Evolutionary conservation across 2,113 vertebrate species (phyloP).

Genomic region (Silurus asotus): DNA sequence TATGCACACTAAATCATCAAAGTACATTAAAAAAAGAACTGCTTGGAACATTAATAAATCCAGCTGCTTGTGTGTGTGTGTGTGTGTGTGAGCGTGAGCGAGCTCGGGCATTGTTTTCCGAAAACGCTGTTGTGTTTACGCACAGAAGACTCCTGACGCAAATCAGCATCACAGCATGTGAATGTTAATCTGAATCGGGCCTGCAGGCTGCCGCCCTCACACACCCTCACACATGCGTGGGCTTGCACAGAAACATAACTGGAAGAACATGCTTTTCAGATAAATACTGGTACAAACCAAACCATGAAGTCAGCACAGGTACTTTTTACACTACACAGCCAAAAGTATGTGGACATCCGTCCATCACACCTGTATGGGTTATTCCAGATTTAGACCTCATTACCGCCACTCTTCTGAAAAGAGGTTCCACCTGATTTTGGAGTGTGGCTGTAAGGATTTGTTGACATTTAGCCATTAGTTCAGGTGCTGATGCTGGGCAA

Average conservation of each 20-base stretch:
- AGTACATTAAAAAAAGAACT: neutral
- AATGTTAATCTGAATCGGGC: slow-evolving; percentile 33
- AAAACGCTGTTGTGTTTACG: slow-evolving; percentile 16
- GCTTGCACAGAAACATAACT: slow-evolving; percentile 26
- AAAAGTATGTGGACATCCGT: neutral
- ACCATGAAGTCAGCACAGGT: neutral
- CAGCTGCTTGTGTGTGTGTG: neutral
- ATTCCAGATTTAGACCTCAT: neutral
- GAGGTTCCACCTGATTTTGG: neutral
- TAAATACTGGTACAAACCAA: neutral
- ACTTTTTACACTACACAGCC: too few relatives aligned
- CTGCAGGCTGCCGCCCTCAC: slow-evolving; percentile 29
- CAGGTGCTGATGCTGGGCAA: neutral
- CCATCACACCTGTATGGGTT: neutral
- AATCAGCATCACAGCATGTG: slow-evolving; percentile 9
- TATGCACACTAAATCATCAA: neutral
- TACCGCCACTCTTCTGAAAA: neutral
- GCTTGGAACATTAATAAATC: neutral
- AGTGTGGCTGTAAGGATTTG: neutral
- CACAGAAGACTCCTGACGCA: slow-evolving; percentile 14
- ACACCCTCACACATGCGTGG: slow-evolving; percentile 38
- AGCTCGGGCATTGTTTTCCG: neutral
- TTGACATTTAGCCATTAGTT: neutral
- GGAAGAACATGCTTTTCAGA: slow-evolving; percentile 1
- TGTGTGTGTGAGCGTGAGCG: too few relatives aligned